Percentiles rank a stretch among this genome's conserved stretches.
phyloP scores from a whole-genome alignment of 2,113 vertebrate genomes.

The Pyrgilauda ruficollis region DNA sequence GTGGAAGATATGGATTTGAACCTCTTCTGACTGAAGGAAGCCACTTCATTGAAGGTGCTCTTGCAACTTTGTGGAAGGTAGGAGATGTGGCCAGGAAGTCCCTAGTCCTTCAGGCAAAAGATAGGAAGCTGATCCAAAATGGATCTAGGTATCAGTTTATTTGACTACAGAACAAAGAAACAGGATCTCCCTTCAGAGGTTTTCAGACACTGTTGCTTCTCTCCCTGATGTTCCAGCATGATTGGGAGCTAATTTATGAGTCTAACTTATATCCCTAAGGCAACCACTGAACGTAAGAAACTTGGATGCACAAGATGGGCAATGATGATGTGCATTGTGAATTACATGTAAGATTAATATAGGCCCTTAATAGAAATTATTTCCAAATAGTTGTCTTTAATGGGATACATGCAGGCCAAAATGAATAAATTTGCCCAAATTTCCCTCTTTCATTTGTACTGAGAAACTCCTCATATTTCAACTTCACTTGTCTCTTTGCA shows the following conservation, averaged over 20 bases:
- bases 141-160: neutral
- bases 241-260: neutral
- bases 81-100: neutral
- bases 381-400: neutral
- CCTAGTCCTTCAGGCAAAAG: neutral
- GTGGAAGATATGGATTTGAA: neutral
- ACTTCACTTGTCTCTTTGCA: neutral
- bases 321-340: neutral
- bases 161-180: neutral
- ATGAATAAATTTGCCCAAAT: neutral
- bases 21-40: neutral
- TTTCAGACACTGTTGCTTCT: neutral
- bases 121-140: neutral
- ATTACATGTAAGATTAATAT: neutral
- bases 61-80: neutral
- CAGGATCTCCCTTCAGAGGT: neutral
- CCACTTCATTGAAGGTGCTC: neutral
- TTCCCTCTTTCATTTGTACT: neutral
- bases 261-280: neutral
- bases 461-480: neutral
- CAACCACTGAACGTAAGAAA: neutral
- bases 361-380: neutral
- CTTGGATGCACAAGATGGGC: neutral
- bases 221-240: neutral
- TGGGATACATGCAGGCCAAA: neutral